Percentiles rank a stretch among this genome's conserved stretches.
phyloP scores from a whole-genome alignment of 2,888 invertebrate species.

The Phymatocera aterrima region DNA sequence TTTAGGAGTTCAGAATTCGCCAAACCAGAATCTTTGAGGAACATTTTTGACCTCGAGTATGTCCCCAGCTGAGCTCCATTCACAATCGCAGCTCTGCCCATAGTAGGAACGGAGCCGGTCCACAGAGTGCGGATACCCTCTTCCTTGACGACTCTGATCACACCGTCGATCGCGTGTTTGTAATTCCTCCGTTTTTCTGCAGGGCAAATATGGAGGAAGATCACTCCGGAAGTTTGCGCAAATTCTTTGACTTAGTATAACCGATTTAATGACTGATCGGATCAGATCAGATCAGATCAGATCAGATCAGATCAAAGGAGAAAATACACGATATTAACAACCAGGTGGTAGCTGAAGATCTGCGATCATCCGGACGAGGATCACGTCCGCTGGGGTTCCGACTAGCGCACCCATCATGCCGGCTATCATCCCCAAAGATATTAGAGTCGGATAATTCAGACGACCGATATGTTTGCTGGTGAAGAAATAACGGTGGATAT shows the following conservation, averaged over 20 bases:
- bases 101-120: constrained; percentile 76
- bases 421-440: constrained; percentile 77
- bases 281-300: not conserved
- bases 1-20: not conserved
- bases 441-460: constrained; percentile 55
- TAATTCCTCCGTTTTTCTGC: constrained; percentile 78
- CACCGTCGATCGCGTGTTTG: constrained; percentile 78
- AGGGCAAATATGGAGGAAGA: constrained; percentile 37
- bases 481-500: not conserved
- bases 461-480: constrained; percentile 54
- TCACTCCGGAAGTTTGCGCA: not conserved
- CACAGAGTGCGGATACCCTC: constrained; percentile 80
- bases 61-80: constrained; percentile 82
- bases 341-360: constrained; percentile 78
- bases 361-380: constrained; percentile 81
- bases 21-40: constrained; percentile 56
- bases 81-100: constrained; percentile 79
- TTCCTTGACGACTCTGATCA: constrained; percentile 77
- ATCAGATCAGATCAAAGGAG: not conserved
- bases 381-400: constrained; percentile 80
- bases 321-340: constrained; percentile 40
- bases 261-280: not conserved
- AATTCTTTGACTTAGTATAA: not conserved
- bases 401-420: constrained; percentile 81
- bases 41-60: constrained; percentile 79